phyloP scores from a whole-genome alignment of 1,140 invertebrate genomes.

The Rhyzopertha dominica region DNA sequence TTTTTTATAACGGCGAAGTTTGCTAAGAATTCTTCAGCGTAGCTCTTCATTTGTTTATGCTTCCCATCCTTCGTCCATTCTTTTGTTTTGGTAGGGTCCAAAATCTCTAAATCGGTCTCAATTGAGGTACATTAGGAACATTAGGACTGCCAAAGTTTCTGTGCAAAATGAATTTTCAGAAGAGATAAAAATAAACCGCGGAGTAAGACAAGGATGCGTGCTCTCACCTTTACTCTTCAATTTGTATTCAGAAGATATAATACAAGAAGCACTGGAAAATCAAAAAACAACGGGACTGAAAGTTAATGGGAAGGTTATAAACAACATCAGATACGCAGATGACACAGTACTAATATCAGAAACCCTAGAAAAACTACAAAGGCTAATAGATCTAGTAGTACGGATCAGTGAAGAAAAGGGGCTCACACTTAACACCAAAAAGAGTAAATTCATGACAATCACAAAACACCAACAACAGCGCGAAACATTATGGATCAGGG shows the following conservation, averaged over 20 bases:
- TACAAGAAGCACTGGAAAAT: constrained; percentile 16
- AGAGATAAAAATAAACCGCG: constrained; percentile 24
- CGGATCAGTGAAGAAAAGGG: too few relatives aligned
- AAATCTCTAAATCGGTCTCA: too few relatives aligned
- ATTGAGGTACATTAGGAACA: too few relatives aligned
- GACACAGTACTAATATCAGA: constrained; percentile 23
- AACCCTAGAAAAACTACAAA: constrained; percentile 14
- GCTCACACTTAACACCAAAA: constrained; percentile 17
- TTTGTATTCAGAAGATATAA: constrained; percentile 28
- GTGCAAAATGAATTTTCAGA: constrained; percentile 21
- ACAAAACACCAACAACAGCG: too few relatives aligned
- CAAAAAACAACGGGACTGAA: constrained; percentile 15
- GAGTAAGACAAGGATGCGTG: constrained; percentile 37
- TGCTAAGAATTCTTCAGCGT: too few relatives aligned
- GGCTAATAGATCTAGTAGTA: constrained; percentile 9
- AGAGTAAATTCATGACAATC: constrained; percentile 21
- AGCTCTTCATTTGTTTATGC: too few relatives aligned
- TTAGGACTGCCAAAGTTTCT: constrained; percentile 1
- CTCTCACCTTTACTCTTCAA: constrained; percentile 39
- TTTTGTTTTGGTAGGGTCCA: too few relatives aligned
- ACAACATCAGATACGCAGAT: constrained; percentile 27
- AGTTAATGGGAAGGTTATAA: constrained; percentile 18
- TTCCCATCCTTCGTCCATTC: too few relatives aligned
- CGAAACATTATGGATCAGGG: too few relatives aligned
- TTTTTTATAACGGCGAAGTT: too few relatives aligned